Evolutionary conservation across 2,797 vertebrate genomes (phyloP).

Genomic region (Notoglanidium macrostoma): DNA sequence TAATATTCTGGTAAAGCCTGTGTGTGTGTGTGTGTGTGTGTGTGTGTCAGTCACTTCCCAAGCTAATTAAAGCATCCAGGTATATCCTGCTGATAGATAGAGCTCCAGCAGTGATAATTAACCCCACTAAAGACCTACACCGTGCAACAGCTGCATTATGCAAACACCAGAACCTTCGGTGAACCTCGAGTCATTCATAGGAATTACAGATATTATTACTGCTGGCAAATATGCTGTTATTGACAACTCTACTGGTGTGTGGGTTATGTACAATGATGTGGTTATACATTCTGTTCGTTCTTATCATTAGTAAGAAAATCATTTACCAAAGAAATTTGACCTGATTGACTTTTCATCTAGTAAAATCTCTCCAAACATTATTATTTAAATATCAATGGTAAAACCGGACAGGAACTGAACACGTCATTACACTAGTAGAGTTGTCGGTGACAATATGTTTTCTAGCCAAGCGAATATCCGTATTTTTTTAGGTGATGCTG

Average conservation of each 20-base stretch:
- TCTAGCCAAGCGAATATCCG: background rate
- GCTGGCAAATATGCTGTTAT: background rate
- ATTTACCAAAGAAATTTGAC: background rate
- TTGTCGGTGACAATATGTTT: background rate
- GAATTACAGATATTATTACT: background rate
- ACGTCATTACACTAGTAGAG: background rate
- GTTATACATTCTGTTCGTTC: background rate
- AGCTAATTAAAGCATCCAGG: conserved; percentile 69
- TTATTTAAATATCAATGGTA: background rate
- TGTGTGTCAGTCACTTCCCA: background rate
- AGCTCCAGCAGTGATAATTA: conserved; percentile 72
- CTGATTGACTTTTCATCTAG: background rate
- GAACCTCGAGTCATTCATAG: background rate
- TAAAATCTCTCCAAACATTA: background rate
- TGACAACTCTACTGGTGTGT: background rate
- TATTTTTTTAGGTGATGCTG: no score
- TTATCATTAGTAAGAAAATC: background rate
- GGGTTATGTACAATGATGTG: background rate
- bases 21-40: background rate
- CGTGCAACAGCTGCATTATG: background rate
- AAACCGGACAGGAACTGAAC: background rate
- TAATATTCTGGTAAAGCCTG: background rate
- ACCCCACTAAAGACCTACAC: conserved; percentile 56
- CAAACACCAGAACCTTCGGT: background rate
- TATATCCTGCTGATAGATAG: conserved; percentile 74